phyloP scores from a whole-genome alignment of 2,797 vertebrate species.

The Gephyroberyx darwinii region DNA sequence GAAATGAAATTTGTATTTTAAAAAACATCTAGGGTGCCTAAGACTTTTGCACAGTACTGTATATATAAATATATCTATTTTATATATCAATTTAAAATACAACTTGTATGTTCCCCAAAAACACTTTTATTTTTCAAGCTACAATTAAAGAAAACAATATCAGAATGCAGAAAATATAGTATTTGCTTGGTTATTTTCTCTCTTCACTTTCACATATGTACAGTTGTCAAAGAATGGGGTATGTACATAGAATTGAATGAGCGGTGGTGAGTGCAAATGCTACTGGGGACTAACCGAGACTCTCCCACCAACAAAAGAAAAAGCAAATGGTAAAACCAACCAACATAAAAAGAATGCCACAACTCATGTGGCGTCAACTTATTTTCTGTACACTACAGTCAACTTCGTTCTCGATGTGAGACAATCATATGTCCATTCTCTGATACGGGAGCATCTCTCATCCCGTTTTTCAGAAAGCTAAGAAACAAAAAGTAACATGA shows the following conservation, averaged over 20 bases:
- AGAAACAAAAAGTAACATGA: conserved; percentile 71
- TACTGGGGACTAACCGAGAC: conserved; percentile 74
- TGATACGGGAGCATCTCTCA: conserved; percentile 58
- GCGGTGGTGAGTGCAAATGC: conserved; percentile 71
- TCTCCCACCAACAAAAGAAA: conserved; percentile 65
- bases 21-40: no score
- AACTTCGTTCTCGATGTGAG: conserved; percentile 76
- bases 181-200: conserved; percentile 84
- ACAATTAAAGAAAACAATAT: conserved; percentile 87
- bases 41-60: no score
- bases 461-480: conserved; percentile 71
- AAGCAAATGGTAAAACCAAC: conserved; percentile 68
- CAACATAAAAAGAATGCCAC: conserved; percentile 69
- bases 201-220: conserved; percentile 87
- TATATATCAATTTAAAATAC: conserved; percentile 6
- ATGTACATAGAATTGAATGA: conserved; percentile 82
- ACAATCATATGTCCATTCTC: conserved; percentile 70
- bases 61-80: neutral
- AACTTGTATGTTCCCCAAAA: conserved; percentile 70
- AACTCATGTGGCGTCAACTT: conserved; percentile 71
- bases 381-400: conserved; percentile 78
- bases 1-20: no score
- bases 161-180: conserved; percentile 88
- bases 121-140: conserved; percentile 85
- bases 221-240: conserved; percentile 83